Conservation (phyloP, 2,113 vertebrate species). For the Crotophaga sulcirostris region DNA sequence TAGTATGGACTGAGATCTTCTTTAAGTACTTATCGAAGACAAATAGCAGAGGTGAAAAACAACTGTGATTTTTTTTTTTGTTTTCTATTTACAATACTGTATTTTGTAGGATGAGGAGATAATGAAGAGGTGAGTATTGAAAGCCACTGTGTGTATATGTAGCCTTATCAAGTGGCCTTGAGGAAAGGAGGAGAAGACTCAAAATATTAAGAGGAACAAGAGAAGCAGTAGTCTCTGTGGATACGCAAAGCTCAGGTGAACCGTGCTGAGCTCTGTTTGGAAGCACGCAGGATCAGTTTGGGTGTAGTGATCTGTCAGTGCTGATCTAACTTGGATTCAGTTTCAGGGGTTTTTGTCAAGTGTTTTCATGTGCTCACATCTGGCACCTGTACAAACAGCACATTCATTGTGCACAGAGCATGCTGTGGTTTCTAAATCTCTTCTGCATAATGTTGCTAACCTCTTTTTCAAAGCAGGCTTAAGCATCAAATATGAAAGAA, state of each 20-base stretch:
- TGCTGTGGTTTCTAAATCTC: neutral
- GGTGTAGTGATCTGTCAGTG: neutral
- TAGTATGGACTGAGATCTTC: neutral
- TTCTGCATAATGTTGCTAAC: neutral
- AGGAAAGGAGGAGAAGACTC: neutral
- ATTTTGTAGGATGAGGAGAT: neutral
- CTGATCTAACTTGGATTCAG: neutral
- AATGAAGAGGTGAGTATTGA: neutral
- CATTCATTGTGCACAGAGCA: neutral
- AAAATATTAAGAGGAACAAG: neutral
- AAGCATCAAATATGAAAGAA: neutral
- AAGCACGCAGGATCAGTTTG: neutral
- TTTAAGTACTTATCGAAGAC: rapidly evolving
- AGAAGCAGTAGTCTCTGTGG: neutral
- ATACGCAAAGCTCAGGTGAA: neutral
- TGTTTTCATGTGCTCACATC: neutral
- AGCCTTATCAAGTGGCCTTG: neutral
- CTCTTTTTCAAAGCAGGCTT: neutral
- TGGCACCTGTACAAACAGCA: neutral
- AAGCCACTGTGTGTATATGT: neutral
- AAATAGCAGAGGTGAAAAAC: neutral
- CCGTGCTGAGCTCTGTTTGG: neutral
- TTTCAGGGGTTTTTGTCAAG: neutral
- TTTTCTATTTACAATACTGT: rapidly evolving
- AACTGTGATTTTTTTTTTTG: neutral